Evolutionary conservation across 2,797 vertebrate genomes (phyloP), one percentile per base, ranked within the genome.

Genomic region (Galagoides demidoff): DNA sequence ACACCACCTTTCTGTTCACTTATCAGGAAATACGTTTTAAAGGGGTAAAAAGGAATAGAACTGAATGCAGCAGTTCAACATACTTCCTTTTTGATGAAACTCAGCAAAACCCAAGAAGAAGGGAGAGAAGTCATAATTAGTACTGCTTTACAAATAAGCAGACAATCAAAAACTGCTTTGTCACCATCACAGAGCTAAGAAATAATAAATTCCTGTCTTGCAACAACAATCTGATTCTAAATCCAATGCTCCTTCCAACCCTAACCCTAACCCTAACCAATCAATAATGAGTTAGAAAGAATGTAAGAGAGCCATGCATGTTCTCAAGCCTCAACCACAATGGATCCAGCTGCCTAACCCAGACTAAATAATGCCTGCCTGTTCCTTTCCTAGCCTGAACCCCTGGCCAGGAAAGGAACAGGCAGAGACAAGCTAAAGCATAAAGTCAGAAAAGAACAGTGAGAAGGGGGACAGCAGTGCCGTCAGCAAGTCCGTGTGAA

Each of bases 121-220:
- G 20, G 37, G 34, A 79, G 23, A 83, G n/a, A 85, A 73, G 39
- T 34, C 61, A 34, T 89, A 81, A 90, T 79, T 88, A 91, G 70
- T 55, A 25, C 34, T 13, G 34, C 86, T 76, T 95, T 68, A 84
- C 17, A 84, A 90, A 66, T 45, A 92, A 81, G 49, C 49, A 31
- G 82, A 49, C 34, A 90, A 89, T 43, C 61, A 52, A 90, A 70
- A 45, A 82, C 5, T 78, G 55, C 88, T 57, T 79, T 87, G 37
- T 83, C 55, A 92, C 43, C 29, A 68, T 90, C 90, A 96, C 37
- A 89, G 45, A 79, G 49, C 31, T 57, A 82, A 71, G 31, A 64
- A 91, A 31, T 45, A 43, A 22, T 92, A 37, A 93, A 95, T 57
- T 71, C 61, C 85, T 29, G 13, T 66, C 86, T 92, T 84, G 84